Percentiles rank a stretch among this genome's conserved stretches.
These are phyloP conservation scores for Neoseiulus cucumeris DNA, from an alignment of 1,140 invertebrate genomes.

Conservation along the genomic window DNA sequence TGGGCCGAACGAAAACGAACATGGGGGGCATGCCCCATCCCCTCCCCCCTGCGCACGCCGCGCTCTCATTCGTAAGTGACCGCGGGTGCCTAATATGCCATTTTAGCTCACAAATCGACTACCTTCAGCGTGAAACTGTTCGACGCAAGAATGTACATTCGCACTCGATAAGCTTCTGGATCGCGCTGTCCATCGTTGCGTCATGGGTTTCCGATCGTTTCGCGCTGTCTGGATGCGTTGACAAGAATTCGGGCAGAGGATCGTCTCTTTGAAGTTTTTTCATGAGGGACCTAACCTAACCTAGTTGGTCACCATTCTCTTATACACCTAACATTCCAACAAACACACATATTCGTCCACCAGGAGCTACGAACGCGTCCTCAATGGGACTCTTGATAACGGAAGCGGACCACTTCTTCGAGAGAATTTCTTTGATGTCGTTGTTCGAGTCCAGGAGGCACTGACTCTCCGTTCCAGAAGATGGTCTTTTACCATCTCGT, in stretches of 20 bases:
- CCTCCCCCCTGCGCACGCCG: no score
- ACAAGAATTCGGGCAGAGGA: conserved; percentile 31
- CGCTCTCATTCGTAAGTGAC: no score
- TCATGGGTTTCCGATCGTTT: conserved; percentile 33
- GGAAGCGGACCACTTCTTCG: conserved; percentile 31
- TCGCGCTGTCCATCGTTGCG: conserved; percentile 28
- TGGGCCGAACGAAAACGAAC: no score
- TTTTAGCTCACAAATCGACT: no score
- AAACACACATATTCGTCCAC: conserved; percentile 42
- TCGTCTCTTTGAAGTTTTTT: conserved; percentile 22
- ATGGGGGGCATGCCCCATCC: no score
- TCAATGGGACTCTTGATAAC: conserved; percentile 28
- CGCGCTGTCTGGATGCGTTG: conserved; percentile 39
- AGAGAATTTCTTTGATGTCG: conserved; percentile 28
- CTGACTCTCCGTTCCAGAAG: conserved; percentile 27
- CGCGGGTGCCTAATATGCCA: no score
- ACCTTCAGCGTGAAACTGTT: conserved; percentile 17
- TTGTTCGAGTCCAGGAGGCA: conserved; percentile 30
- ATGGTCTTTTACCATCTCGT: conserved; percentile 23
- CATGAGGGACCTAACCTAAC: conserved; percentile 32
- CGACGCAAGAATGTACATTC: conserved; percentile 15
- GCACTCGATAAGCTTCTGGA: conserved; percentile 14
- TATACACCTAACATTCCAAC: conserved; percentile 36
- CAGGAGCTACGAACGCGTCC: conserved; percentile 37
- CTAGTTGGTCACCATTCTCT: conserved; percentile 38